Conservation (phyloP, 2,113 vertebrate genomes). For the Nannospalax galili region DNA sequence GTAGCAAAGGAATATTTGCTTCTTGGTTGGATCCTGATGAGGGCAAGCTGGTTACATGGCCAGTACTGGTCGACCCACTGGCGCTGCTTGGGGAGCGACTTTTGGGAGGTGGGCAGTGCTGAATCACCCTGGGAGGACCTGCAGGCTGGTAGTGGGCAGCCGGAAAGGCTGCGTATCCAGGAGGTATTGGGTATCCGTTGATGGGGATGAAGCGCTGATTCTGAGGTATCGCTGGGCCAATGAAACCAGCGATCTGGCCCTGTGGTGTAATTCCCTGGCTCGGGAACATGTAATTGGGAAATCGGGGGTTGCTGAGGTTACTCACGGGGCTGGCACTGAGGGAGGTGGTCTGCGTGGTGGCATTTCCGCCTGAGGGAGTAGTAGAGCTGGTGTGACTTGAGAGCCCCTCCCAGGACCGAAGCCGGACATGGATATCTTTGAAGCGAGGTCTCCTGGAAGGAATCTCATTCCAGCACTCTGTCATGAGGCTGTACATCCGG, state of each 20-base stretch:
- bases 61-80: conserved; percentile 98
- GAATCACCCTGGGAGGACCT: conserved; percentile 91
- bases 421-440: conserved; percentile 95
- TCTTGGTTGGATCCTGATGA: conserved; percentile 99
- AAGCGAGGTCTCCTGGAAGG: conserved; percentile 94
- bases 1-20: conserved; percentile 96
- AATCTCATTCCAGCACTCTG: conserved; percentile 98
- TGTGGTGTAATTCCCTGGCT: conserved; percentile 91
- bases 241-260: conserved; percentile 92
- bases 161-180: conserved; percentile 96
- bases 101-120: conserved; percentile 97
- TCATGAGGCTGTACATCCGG: conserved; percentile 96
- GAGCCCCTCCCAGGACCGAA: conserved; percentile 97
- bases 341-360: conserved; percentile 99
- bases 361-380: conserved; percentile 96
- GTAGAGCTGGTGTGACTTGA: conserved; percentile 98
- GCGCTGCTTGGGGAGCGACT: conserved; percentile 98
- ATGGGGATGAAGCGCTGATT: conserved; percentile 97
- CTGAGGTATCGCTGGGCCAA: conserved; percentile 90
- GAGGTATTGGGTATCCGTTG: conserved; percentile 96
- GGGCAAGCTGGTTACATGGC: conserved; percentile 96
- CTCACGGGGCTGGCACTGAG: conserved; percentile 98
- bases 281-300: conserved; percentile 95
- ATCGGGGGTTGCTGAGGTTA: conserved; percentile 96
- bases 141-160: conserved; percentile 92